Evolutionary conservation across 2,113 vertebrate genomes (phyloP), one percentile per base, ranked within the genome.

Genomic region (Cochlearius cochlearius): DNA sequence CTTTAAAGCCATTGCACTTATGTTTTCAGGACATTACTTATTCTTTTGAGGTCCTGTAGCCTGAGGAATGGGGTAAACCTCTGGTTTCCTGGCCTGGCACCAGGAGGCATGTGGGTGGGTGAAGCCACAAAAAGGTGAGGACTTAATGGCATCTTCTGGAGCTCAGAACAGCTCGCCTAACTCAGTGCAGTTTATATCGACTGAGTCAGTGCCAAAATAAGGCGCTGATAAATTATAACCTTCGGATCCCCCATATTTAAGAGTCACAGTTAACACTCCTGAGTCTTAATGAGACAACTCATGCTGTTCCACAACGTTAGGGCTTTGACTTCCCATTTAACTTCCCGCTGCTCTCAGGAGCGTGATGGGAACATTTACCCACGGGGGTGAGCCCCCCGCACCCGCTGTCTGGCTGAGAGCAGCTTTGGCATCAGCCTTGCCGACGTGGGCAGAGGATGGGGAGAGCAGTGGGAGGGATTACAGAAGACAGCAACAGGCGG

Each of bases 301-400:
- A 1, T 41, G 18, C 39, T 73, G 26, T 80, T 72, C 26, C 30
- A 60, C 34, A 36, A 60, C 20, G 9, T 89, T 45, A 86, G 45
- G 49, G 41, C 38, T 79, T 68, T 63, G 29, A 26, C 30, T 41
- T 69, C 43, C 50, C 26, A 16, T 62, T 73, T 49, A 36, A 79
- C 20, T 68, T 76, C 15, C 22, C 2, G 0, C 9, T 56, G 64
- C 23, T 82, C 49, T 56, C 41, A 36, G 60, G 18, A 88, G 22
- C 4, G 2, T 32, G 20, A 34, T 3, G 7, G 27, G 50, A 80
- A 53, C 20, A 29, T 27, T 56, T 11, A 45, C 7, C 10, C 2
- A 2, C 30, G 43, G 0, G 1, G 30, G 32, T 50, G 43, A 85
- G 4, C 21, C 20, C 16, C 22, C 4, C 1, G 2, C 4, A 20